Percentiles rank a stretch among this genome's conserved stretches.
Conservation (phyloP, 2,888 invertebrate genomes). For the Nephrotoma appendiculata region DNA sequence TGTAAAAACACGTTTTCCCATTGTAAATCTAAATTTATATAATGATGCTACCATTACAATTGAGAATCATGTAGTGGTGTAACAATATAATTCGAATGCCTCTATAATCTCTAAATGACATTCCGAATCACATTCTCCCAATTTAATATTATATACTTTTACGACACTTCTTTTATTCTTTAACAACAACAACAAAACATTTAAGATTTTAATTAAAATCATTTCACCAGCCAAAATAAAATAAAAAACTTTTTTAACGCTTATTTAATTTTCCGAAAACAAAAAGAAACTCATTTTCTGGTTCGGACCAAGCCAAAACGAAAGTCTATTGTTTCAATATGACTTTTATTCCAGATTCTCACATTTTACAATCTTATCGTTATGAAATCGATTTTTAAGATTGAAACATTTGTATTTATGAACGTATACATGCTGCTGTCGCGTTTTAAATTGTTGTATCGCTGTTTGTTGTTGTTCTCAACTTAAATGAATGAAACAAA, state of each 20-base stretch:
- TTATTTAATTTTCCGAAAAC: neutral
- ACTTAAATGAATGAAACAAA: neutral
- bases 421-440: neutral
- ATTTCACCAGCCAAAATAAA: neutral
- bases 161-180: neutral
- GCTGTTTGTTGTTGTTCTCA: neutral
- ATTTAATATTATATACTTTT: neutral
- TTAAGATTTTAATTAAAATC: neutral
- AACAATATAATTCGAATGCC: too few relatives aligned
- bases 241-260: neutral
- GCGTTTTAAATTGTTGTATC: neutral
- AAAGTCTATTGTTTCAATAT: neutral
- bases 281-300: neutral
- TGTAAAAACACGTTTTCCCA: too few relatives aligned
- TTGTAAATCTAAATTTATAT: too few relatives aligned
- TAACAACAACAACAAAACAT: neutral
- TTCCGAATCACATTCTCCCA: neutral
- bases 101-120: neutral
- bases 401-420: neutral
- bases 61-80: too few relatives aligned
- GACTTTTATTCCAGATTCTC: neutral
- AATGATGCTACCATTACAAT: too few relatives aligned
- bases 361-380: neutral
- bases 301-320: neutral
- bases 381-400: neutral